These are phyloP conservation scores for Ephestia elutella DNA, from an alignment of 1,140 invertebrate genomes.

Conservation along the genomic window DNA sequence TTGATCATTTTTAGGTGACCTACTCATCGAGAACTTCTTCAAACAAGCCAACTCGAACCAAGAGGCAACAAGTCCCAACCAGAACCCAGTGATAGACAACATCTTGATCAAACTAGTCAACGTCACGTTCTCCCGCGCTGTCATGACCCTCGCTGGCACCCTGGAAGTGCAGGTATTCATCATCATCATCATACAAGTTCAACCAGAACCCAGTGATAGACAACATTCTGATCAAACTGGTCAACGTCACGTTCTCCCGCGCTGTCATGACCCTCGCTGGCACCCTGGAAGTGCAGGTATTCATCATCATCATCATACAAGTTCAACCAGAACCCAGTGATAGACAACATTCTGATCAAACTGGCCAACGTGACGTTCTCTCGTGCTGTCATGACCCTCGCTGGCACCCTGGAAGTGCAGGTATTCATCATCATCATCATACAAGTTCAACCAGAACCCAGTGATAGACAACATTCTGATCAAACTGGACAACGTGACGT, in stretches of 20 bases:
- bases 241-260: constrained; percentile 80
- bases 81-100: constrained; percentile 79
- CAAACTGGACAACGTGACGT: constrained; percentile 79
- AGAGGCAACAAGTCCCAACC: constrained; percentile 38
- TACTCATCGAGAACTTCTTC: constrained; percentile 88
- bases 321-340: constrained; percentile 60
- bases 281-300: constrained; percentile 81
- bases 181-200: too few relatives aligned
- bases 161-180: constrained; percentile 79
- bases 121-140: constrained; percentile 81
- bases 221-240: constrained; percentile 82
- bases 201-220: constrained; percentile 75
- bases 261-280: constrained; percentile 83
- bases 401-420: constrained; percentile 81
- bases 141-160: constrained; percentile 81
- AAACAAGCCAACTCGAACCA: constrained; percentile 74
- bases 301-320: neutral
- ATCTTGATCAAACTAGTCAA: constrained; percentile 81
- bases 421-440: constrained; percentile 45
- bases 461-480: constrained; percentile 82
- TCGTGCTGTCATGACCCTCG: constrained; percentile 82
- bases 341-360: constrained; percentile 83
- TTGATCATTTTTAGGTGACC: constrained; percentile 76
- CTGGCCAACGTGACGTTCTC: constrained; percentile 81
- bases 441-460: constrained; percentile 46